Evolutionary conservation across 2,888 invertebrate species (phyloP).

Genomic region (Drosophila neotestacea): DNA sequence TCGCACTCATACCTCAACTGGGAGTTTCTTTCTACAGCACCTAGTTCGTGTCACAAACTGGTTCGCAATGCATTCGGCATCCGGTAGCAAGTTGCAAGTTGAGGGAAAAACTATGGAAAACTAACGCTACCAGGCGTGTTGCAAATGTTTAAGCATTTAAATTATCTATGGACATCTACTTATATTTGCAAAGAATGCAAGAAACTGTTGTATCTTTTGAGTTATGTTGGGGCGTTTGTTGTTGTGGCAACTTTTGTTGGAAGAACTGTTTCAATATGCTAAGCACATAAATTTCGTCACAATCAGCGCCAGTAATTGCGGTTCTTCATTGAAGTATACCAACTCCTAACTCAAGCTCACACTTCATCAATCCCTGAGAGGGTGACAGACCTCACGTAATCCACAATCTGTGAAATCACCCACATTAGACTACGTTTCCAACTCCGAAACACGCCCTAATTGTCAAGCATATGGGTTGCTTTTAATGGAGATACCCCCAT

Average conservation of each 20-base stretch:
- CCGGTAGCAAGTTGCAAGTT: slow-evolving; percentile 48
- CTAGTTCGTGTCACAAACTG: slow-evolving; percentile 61
- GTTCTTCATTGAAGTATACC: slow-evolving; percentile 23
- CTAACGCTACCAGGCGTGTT: slow-evolving; percentile 47
- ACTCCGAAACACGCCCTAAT: slow-evolving; percentile 32
- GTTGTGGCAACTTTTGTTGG: not conserved
- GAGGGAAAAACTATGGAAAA: slow-evolving; percentile 26
- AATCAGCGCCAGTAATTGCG: slow-evolving; percentile 33
- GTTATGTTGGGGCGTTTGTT: slow-evolving; percentile 7
- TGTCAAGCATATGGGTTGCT: slow-evolving; percentile 3
- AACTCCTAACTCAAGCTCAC: not conserved
- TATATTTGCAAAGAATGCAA: not conserved
- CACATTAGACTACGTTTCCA: slow-evolving; percentile 22
- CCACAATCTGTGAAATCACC: slow-evolving; percentile 46
- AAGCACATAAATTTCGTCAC: slow-evolving; percentile 36
- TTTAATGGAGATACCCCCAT: not conserved
- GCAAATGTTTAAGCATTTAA: slow-evolving; percentile 65
- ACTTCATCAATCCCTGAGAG: not conserved
- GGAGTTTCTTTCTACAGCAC: not conserved
- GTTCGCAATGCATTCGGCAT: slow-evolving; percentile 69
- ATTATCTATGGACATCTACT: slow-evolving; percentile 28
- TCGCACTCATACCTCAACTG: not conserved
- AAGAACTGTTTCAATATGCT: slow-evolving; percentile 37
- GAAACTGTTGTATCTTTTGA: slow-evolving; percentile 15
- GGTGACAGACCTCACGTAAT: slow-evolving; percentile 48